phyloP scores from a whole-genome alignment of 1,140 invertebrate species.

The Calycopis cecrops region DNA sequence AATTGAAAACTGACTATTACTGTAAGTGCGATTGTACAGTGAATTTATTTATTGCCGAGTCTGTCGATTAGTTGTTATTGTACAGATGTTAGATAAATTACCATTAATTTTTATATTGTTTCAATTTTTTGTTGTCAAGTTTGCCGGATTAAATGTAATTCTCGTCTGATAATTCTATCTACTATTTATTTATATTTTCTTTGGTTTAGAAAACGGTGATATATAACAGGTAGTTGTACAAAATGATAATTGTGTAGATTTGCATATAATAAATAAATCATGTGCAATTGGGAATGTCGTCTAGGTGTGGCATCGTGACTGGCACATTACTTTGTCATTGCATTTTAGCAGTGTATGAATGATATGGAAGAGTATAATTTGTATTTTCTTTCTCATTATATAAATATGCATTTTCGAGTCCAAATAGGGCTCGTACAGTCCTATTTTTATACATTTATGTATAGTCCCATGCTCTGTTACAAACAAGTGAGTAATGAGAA shows the following conservation, averaged over 20 bases:
- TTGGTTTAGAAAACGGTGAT: slow-evolving; percentile 24
- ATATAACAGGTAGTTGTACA: slow-evolving; percentile 58
- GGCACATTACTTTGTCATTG: slow-evolving; percentile 62
- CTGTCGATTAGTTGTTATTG: slow-evolving; percentile 63
- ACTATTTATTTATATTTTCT: slow-evolving; percentile 47
- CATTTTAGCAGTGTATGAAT: slow-evolving; percentile 67
- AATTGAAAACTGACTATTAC: slow-evolving; percentile 51
- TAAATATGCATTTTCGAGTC: slow-evolving; percentile 64
- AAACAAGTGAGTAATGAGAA: slow-evolving; percentile 64
- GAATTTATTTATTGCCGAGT: slow-evolving; percentile 71
- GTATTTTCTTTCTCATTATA: slow-evolving; percentile 67
- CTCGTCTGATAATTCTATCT: slow-evolving; percentile 46
- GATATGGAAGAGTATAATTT: slow-evolving; percentile 57
- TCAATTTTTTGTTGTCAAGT: slow-evolving; percentile 57
- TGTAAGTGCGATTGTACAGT: slow-evolving; percentile 70
- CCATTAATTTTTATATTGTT: slow-evolving; percentile 64
- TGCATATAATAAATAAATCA: slow-evolving; percentile 67
- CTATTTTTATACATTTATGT: slow-evolving; percentile 74
- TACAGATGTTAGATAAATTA: slow-evolving; percentile 63
- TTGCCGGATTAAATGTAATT: slow-evolving; percentile 46
- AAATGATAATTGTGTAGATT: slow-evolving; percentile 60
- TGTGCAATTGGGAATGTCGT: slow-evolving; percentile 63
- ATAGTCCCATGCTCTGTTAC: slow-evolving; percentile 70
- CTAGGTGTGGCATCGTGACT: slow-evolving; percentile 45
- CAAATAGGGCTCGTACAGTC: slow-evolving; percentile 61